Evolutionary conservation across 2,797 vertebrate species (phyloP).

Genomic region (Heteromormyrus szaboi): DNA sequence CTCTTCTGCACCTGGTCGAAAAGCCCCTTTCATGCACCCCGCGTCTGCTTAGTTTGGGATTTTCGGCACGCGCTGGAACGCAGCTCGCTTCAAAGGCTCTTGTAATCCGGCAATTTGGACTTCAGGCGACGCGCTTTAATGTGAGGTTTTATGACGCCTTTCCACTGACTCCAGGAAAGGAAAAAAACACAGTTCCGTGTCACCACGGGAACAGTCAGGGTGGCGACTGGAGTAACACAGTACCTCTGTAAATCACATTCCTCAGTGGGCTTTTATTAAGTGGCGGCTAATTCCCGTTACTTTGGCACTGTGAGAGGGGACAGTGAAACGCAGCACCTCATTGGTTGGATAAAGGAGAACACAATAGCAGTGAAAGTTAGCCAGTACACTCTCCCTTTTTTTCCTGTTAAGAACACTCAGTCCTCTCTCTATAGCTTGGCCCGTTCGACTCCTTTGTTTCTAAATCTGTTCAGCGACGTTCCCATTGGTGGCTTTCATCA

Average conservation of each 20-base stretch:
- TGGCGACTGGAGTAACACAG: not conserved
- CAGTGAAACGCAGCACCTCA: not conserved
- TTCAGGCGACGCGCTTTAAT: not conserved
- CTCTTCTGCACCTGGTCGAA: not conserved
- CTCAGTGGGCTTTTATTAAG: not conserved
- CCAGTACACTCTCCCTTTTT: slow-evolving; percentile 16
- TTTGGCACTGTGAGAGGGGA: slow-evolving; percentile 1
- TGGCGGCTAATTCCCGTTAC: not conserved
- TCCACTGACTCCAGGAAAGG: not conserved
- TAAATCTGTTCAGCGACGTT: slow-evolving; percentile 11
- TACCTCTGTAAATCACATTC: not conserved
- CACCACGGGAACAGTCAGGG: not conserved
- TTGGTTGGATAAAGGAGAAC: not conserved
- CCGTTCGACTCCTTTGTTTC: not conserved
- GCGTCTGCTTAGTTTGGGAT: not conserved
- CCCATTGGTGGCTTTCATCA: not conserved
- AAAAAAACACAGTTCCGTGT: not conserved
- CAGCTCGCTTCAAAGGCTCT: not conserved
- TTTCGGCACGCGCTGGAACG: not conserved
- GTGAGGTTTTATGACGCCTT: not conserved
- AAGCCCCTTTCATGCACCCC: not conserved
- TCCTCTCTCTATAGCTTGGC: not conserved
- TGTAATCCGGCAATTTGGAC: not conserved
- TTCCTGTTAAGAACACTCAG: not conserved
- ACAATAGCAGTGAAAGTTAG: not conserved